Evolutionary conservation across 2,888 invertebrate genomes (phyloP).

Genomic region (Ormyrus thymus): DNA sequence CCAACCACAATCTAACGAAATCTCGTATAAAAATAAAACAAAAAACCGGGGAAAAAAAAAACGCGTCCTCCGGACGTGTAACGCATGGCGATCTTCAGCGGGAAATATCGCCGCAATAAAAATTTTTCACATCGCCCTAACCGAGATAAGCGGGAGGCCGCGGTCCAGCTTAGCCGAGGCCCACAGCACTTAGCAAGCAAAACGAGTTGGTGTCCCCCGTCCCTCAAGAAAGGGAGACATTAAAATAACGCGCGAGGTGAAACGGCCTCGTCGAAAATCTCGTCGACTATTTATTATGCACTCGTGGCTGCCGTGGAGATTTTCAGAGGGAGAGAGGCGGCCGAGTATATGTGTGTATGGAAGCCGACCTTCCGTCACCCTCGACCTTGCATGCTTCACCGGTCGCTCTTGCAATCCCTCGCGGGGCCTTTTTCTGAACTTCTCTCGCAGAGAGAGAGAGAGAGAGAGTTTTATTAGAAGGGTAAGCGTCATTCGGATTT

Average conservation of each 20-base stretch:
- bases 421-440: not conserved
- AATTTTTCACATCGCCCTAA: too few species aligned
- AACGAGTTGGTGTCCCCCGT: not conserved
- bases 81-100: too few species aligned
- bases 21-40: too few species aligned
- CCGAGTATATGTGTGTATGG: too few species aligned
- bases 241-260: conserved; percentile 22
- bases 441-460: not conserved
- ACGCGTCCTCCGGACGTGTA: too few species aligned
- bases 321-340: too few species aligned
- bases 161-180: not conserved
- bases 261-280: conserved; percentile 10
- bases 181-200: too few species aligned
- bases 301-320: not conserved
- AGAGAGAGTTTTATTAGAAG: not conserved
- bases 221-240: not conserved
- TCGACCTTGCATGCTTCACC: conserved; percentile 31
- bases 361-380: conserved; percentile 8
- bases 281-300: conserved; percentile 2
- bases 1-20: too few species aligned
- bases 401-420: conserved; percentile 8
- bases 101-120: too few species aligned
- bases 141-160: too few species aligned
- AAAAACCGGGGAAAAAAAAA: too few species aligned
- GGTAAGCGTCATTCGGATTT: too few species aligned